Conservation (phyloP, 2,888 invertebrate species). For the Dermolepida albohirtum region DNA sequence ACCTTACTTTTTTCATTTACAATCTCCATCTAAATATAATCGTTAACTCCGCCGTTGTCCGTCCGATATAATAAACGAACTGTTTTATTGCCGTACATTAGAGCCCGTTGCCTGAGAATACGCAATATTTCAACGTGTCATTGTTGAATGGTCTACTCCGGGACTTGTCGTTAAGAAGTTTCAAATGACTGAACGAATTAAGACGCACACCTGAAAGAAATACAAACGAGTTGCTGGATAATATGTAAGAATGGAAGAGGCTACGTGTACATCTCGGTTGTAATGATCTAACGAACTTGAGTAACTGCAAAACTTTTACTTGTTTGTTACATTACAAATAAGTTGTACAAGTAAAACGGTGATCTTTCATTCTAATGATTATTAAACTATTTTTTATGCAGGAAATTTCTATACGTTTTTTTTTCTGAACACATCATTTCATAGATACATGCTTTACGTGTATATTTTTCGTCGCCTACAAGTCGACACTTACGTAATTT, state of each 20-base stretch:
- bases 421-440: too few species aligned
- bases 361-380: too few species aligned
- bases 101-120: slow-evolving; percentile 32
- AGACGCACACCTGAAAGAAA: slow-evolving; percentile 49
- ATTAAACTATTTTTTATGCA: too few species aligned
- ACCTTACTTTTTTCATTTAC: too few species aligned
- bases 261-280: slow-evolving; percentile 25
- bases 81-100: slow-evolving; percentile 41
- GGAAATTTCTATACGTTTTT: too few species aligned
- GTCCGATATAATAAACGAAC: slow-evolving; percentile 35
- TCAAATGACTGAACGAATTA: slow-evolving; percentile 49
- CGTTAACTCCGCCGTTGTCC: slow-evolving; percentile 18
- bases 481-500: too few species aligned
- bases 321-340: not conserved
- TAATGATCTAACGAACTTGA: slow-evolving; percentile 47
- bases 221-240: slow-evolving; percentile 43
- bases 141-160: slow-evolving; percentile 32
- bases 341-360: too few species aligned
- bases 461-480: too few species aligned
- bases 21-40: not conserved
- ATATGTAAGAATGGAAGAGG: slow-evolving; percentile 39
- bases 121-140: slow-evolving; percentile 43
- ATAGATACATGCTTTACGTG: too few species aligned
- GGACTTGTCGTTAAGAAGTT: slow-evolving; percentile 35
- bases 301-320: slow-evolving; percentile 36